Evolutionary conservation across 2,113 vertebrate species (phyloP).

Genomic region (Leuciscus idus): DNA sequence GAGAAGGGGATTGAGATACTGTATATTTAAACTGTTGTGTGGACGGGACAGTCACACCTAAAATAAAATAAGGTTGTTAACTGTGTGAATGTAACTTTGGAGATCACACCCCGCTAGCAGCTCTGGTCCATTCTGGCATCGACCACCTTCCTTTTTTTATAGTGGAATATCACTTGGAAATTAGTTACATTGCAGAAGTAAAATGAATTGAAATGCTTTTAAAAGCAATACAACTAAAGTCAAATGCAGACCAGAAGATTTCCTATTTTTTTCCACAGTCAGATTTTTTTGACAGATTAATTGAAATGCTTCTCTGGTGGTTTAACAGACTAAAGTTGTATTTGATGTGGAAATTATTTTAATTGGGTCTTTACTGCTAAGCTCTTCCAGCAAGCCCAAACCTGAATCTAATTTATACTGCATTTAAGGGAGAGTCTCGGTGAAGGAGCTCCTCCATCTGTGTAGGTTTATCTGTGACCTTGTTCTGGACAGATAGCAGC

Average conservation of each 20-base stretch:
- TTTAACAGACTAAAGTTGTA: slow-evolving; percentile 29
- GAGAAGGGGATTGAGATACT: neutral
- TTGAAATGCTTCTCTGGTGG: neutral
- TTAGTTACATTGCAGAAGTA: neutral
- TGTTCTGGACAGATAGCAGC: slow-evolving; percentile 28
- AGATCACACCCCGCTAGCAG: neutral
- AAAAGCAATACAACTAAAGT: neutral
- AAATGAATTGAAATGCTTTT: neutral
- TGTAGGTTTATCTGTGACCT: slow-evolving; percentile 43
- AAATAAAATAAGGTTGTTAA: neutral
- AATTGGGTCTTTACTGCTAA: slow-evolving; percentile 16
- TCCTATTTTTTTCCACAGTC: neutral
- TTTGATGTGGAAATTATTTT: slow-evolving; percentile 33
- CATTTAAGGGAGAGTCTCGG: neutral
- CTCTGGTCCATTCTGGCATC: neutral
- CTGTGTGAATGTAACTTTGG: neutral
- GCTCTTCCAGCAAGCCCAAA: neutral
- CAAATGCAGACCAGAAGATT: neutral
- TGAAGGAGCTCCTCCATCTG: slow-evolving; percentile 20
- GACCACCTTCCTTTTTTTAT: neutral
- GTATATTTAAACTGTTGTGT: neutral
- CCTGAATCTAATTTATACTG: slow-evolving; percentile 30
- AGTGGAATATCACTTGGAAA: neutral
- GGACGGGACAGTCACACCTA: neutral
- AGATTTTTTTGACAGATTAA: neutral